Base-by-base conservation (phyloP, 2,797 vertebrate genomes). In the Sciaenops ocellatus region DNA sequence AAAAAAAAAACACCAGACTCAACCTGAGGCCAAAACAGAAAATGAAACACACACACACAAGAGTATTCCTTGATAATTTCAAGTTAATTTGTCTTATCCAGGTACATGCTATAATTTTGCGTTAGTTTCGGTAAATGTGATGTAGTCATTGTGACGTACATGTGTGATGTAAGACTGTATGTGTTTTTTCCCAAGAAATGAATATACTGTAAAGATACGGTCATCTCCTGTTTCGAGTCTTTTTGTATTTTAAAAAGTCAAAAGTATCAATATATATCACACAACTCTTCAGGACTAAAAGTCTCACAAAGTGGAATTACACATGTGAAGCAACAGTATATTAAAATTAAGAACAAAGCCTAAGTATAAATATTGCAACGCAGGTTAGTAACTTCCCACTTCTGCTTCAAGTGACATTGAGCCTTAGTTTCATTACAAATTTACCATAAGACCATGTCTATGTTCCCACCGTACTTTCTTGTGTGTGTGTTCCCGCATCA, bases 361-460 rank as follows among this genome's bases (percentile, higher is more conserved):
- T 28, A 3, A 38, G 17, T 8, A 34, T 24, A 11, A 61, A 67
- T 47, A 61, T 22, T 51, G 3, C 8, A n/a, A 51, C 0, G 6
- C 6, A 20, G 13, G 42, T 44, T 7, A 26, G 44, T 76, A 68
- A 73, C 70, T 84, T 83, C 63, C 48, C 42, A 71, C 64, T 84
- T 88, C 65, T 79, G 52, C 73, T 74, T 76, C 10, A 74, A 64
- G 41, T 76, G 54, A 67, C 44, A 7, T 0, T 51, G 41, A 68
- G 46, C 47, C 6, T 6, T 28, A 34, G 55, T 84, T 79, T 83
- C 54, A 41, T 12, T 64, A 24, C 41, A 48, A 12, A 8, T 72
- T 74, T 76, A 72, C 67, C 0, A 0, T 4, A 51, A 81, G 17
- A 34, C 9, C 26, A 68, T 2, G 1, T 38, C 9, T 2, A 8